Evolutionary conservation across 2,888 invertebrate species (phyloP), one percentile per base, ranked within the genome.

Genomic region (Diloba caeruleocephala): DNA sequence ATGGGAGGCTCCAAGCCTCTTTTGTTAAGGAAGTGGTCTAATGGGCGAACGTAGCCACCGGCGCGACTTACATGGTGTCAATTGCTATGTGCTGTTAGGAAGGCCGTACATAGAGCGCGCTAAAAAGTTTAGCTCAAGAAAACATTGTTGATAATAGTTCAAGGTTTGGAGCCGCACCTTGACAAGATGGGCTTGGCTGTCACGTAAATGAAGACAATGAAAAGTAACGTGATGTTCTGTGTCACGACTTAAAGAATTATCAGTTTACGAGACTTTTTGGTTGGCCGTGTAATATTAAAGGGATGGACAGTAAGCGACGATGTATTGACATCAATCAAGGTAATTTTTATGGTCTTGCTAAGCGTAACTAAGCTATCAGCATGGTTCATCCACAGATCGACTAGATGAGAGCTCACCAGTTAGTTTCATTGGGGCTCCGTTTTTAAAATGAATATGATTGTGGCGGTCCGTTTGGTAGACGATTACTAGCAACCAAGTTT

Each of bases 11-110:
- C 80, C 74, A 74, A 82, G 87, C 89, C 87, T 85, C 91, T 89
- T 91, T 92, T 92, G 92, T 92, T 89, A 84, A 87, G 90, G 90
- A 90, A 90, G 88, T 88, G 83, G 82, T 84, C 88, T 91, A 91
- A 92, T 90, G 88, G 89, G 82, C 78, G 72, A 78, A 74, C 78
- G 78, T 85, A 81, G 89, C 92, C 89, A 85, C 81, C 66, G 87
- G 89, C 89, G 74, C 82, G 81, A 88, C 90, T 80, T 85, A 91
- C 90, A 90, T 91, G 91, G 92, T 89, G 90, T 87, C 89, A 87
- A 91, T 89, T 87, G 89, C 79, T 82, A 76, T 74, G 79, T 81
- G 66, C 66, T 59, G 73, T 69, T 71, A 74, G 70, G 63, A 71
- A 78, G 61, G 74, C 31, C 71, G 63, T 37, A 61, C 76, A 79